Evolutionary conservation across 2,113 vertebrate genomes (phyloP).

Genomic region (Tinamus guttatus): DNA sequence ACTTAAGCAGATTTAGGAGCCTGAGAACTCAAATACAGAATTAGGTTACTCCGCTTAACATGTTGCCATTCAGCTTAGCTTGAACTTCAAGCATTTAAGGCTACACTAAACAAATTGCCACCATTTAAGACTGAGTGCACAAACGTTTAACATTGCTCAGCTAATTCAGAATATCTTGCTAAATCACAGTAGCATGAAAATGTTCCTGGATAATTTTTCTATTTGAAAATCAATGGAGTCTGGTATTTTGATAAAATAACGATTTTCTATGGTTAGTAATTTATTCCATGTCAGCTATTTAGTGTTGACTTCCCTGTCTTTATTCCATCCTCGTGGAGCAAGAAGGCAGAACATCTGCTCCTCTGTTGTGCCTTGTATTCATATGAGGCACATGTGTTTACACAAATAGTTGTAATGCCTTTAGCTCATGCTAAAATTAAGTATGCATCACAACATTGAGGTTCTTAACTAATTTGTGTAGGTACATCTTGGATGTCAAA

Average conservation of each 20-base stretch:
- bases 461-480: background rate
- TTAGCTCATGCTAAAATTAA: background rate
- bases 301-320: background rate
- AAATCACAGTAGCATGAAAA: background rate
- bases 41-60: constrained; percentile 32
- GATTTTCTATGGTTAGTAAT: background rate
- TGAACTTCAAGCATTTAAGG: constrained; percentile 41
- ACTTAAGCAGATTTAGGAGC: constrained; percentile 52
- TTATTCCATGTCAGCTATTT: background rate
- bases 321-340: background rate
- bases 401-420: background rate
- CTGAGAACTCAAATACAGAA: constrained; percentile 27
- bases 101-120: constrained; percentile 7
- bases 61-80: constrained; percentile 42
- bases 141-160: background rate
- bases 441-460: background rate
- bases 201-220: background rate
- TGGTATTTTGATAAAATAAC: background rate
- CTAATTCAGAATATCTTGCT: constrained; percentile 15
- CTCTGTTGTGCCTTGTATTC: background rate
- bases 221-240: background rate
- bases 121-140: background rate
- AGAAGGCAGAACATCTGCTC: background rate
- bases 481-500: background rate
- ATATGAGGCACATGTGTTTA: background rate